phyloP scores from a whole-genome alignment of 1,140 invertebrate genomes.

The Dendroctonus ponderosae region DNA sequence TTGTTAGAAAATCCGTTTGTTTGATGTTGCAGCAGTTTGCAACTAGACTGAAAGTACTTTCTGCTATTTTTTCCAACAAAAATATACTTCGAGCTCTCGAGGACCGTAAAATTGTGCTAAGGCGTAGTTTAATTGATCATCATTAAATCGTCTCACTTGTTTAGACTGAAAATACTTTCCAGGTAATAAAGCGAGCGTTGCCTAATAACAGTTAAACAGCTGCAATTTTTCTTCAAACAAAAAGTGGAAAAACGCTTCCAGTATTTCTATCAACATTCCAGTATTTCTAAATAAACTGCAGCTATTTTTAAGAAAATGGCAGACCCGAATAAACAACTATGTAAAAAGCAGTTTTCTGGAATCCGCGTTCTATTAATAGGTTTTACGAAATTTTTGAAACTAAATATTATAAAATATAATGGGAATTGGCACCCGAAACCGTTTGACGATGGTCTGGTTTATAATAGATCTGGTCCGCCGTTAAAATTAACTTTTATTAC shows the following conservation, averaged over 20 bases:
- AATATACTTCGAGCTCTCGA: too few species aligned
- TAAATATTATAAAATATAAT: constrained; percentile 14
- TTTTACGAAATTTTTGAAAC: constrained; percentile 10
- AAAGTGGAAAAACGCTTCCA: background rate
- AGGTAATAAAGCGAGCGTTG: too few species aligned
- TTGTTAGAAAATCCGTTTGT: constrained; percentile 10
- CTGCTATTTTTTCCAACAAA: too few species aligned
- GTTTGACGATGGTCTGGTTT: background rate
- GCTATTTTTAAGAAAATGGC: constrained; percentile 2
- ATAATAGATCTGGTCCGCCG: background rate
- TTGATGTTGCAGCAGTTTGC: background rate
- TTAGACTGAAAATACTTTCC: too few species aligned
- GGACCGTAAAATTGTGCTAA: too few species aligned
- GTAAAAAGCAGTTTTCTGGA: constrained; percentile 7
- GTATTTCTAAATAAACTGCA: constrained; percentile 1
- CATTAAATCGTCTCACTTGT: too few species aligned
- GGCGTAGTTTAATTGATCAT: too few species aligned
- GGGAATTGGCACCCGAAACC: constrained; percentile 7
- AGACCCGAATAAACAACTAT: background rate
- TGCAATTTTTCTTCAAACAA: background rate
- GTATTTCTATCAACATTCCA: background rate
- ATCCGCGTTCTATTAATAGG: constrained; percentile 7
- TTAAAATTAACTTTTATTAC: too few species aligned
- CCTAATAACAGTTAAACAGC: too few species aligned
- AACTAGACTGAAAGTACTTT: background rate